These are phyloP conservation scores for Gobiocypris rarus DNA, from an alignment of 2,113 vertebrate genomes.

Conservation along the genomic window DNA sequence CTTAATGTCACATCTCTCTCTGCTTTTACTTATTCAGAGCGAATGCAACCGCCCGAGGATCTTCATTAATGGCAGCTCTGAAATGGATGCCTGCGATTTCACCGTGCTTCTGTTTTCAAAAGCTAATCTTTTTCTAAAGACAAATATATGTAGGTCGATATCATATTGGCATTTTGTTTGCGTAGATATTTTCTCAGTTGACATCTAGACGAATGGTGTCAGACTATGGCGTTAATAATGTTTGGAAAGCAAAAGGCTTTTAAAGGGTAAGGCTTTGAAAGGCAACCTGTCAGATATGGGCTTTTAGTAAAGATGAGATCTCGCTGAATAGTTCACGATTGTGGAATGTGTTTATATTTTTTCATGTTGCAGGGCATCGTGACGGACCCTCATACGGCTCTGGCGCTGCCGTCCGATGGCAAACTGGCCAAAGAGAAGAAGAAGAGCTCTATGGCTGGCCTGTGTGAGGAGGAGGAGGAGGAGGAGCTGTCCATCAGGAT, in stretches of 20 bases:
- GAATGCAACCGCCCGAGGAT: not conserved
- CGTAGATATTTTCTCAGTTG: not conserved
- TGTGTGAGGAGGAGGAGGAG: conserved; percentile 55
- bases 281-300: not conserved
- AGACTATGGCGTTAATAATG: not conserved
- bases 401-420: conserved; percentile 75
- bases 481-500: conserved; percentile 89
- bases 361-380: conserved; percentile 76
- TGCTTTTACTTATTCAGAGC: not conserved
- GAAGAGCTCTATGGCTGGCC: conserved; percentile 59
- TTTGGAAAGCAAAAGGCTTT: not conserved
- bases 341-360: not conserved
- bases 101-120: not conserved
- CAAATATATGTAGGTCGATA: not conserved
- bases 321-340: no score
- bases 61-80: not conserved
- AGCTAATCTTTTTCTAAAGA: not conserved
- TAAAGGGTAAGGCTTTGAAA: not conserved
- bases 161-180: not conserved
- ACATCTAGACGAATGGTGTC: not conserved
- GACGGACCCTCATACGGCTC: conserved; percentile 74
- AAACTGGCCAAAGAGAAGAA: conserved; percentile 78
- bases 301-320: not conserved
- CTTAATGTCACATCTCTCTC: not conserved
- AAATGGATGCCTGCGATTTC: conserved; percentile 25